Percentiles rank a stretch among this genome's conserved stretches.
Conservation (phyloP, 2,888 invertebrate genomes). For the Tineola bisselliella region DNA sequence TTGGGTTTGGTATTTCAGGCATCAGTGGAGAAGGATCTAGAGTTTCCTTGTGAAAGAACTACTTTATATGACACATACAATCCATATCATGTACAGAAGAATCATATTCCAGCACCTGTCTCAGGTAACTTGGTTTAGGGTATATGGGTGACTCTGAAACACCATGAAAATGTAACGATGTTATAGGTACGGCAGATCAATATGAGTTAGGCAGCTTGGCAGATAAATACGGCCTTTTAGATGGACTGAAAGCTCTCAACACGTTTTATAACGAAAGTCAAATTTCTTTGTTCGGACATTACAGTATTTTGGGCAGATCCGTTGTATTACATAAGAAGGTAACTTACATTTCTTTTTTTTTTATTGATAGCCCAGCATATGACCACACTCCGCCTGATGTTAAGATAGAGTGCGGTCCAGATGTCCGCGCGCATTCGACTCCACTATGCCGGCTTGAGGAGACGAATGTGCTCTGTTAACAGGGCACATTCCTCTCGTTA, state of each 20-base stretch:
- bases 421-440: too few species aligned
- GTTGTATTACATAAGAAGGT: slow-evolving; percentile 80
- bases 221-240: slow-evolving; percentile 84
- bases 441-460: too few species aligned
- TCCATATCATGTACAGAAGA: slow-evolving; percentile 77
- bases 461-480: too few species aligned
- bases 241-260: slow-evolving; percentile 68
- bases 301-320: slow-evolving; percentile 86
- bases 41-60: slow-evolving; percentile 87
- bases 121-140: too few species aligned
- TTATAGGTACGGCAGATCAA: slow-evolving; percentile 80
- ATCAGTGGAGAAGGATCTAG: slow-evolving; percentile 82
- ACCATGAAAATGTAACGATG: too few species aligned
- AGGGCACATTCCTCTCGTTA: too few species aligned
- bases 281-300: slow-evolving; percentile 81
- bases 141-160: too few species aligned
- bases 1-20: slow-evolving; percentile 60
- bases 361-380: too few species aligned
- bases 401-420: too few species aligned
- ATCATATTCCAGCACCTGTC: slow-evolving; percentile 67
- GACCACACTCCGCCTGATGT: too few species aligned
- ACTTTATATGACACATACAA: slow-evolving; percentile 89
- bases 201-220: slow-evolving; percentile 89
- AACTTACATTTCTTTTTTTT: too few species aligned
- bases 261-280: slow-evolving; percentile 80